Evolutionary conservation across 2,113 vertebrate genomes (phyloP).

Genomic region (Grallaria varia): DNA sequence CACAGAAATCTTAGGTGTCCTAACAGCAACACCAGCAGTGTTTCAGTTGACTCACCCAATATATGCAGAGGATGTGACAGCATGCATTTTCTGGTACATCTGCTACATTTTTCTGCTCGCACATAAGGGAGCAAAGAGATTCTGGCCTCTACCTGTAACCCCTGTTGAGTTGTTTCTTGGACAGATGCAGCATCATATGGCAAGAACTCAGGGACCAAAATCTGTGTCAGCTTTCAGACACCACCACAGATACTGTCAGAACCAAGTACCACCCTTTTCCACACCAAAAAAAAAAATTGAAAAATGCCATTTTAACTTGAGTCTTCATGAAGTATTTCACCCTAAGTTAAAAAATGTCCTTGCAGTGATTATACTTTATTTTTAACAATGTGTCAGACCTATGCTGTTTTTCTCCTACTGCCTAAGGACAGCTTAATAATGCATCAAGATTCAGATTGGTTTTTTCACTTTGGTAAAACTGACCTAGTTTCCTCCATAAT

Average conservation of each 20-base stretch:
- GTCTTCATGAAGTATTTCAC: background rate
- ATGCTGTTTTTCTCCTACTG: background rate
- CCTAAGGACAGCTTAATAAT: constrained; percentile 64
- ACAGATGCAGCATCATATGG: background rate
- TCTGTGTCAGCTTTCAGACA: background rate
- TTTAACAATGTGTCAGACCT: constrained; percentile 31
- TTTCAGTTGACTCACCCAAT: background rate
- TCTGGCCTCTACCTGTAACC: background rate
- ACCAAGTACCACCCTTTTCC: background rate
- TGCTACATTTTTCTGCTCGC: background rate
- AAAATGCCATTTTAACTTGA: background rate
- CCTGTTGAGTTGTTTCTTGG: constrained; percentile 35
- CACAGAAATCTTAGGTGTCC: background rate
- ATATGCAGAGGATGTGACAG: background rate
- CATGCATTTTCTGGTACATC: background rate
- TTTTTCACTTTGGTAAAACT: constrained; percentile 48
- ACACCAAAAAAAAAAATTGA: background rate
- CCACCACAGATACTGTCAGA: background rate
- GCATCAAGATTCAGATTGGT: background rate
- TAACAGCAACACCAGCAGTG: background rate
- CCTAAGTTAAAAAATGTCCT: constrained; percentile 36
- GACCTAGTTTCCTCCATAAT: constrained; percentile 55
- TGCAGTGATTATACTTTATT: background rate
- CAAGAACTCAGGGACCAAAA: background rate
- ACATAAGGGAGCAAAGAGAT: background rate